Conservation (phyloP, 2,797 vertebrate genomes). For the Spondyliosoma cantharus region DNA sequence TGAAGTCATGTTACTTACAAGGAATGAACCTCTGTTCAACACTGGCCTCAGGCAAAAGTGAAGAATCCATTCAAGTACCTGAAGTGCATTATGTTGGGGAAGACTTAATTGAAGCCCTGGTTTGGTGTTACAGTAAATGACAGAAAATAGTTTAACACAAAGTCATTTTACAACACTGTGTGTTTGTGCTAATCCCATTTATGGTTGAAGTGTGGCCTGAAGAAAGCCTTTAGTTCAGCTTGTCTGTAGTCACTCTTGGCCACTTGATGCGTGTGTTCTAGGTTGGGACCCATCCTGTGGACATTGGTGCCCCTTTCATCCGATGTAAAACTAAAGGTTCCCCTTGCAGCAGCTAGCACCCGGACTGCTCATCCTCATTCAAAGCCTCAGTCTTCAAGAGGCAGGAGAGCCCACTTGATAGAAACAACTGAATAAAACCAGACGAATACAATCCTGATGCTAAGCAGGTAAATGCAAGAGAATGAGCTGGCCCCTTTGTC, state of each 20-base stretch:
- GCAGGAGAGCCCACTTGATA: constrained; percentile 61
- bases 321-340: constrained; percentile 50
- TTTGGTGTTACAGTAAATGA: constrained; percentile 66
- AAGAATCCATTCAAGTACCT: constrained; percentile 61
- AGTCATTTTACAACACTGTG: constrained; percentile 57
- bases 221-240: constrained; percentile 50
- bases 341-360: constrained; percentile 36
- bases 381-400: constrained; percentile 58
- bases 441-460: constrained; percentile 55
- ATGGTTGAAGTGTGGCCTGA: constrained; percentile 44
- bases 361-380: constrained; percentile 61
- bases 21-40: constrained; percentile 58
- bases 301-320: constrained; percentile 35
- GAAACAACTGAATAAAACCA: constrained; percentile 59
- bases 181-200: constrained; percentile 67
- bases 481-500: constrained; percentile 62
- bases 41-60: constrained; percentile 63
- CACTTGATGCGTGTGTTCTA: constrained; percentile 39
- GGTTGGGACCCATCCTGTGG: constrained; percentile 35
- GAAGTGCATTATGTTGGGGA: constrained; percentile 53
- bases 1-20: constrained; percentile 67
- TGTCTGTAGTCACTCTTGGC: constrained; percentile 34
- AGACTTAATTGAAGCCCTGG: constrained; percentile 64
- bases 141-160: constrained; percentile 56
- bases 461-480: constrained; percentile 65